These are phyloP conservation scores for Corythornis vintsioides DNA, from an alignment of 2,113 vertebrate species.

Conservation along the genomic window DNA sequence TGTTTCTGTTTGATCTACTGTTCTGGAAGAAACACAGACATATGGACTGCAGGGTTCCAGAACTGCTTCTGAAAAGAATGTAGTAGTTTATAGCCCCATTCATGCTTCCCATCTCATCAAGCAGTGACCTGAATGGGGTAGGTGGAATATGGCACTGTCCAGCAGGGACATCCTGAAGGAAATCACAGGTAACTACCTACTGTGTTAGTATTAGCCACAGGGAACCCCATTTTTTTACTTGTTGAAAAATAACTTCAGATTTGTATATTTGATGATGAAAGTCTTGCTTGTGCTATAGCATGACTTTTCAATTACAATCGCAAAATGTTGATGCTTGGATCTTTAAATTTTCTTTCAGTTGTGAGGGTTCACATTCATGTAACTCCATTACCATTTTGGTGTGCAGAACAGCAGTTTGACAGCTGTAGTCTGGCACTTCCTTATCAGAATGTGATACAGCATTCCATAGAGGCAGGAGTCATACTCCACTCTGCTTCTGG, in stretches of 20 bases:
- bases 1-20: background rate
- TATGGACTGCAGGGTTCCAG: background rate
- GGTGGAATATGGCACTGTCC: background rate
- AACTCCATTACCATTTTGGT: slow-evolving; percentile 22
- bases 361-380: background rate
- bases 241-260: background rate
- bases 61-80: background rate
- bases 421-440: slow-evolving; percentile 60
- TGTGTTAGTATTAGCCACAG: background rate
- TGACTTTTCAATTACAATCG: background rate
- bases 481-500: slow-evolving; percentile 13
- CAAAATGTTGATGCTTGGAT: background rate
- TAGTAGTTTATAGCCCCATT: background rate
- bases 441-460: slow-evolving; percentile 44
- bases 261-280: background rate
- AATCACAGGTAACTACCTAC: fast-evolving
- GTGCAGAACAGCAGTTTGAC: slow-evolving; percentile 54
- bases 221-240: background rate
- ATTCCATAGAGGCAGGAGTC: slow-evolving; percentile 34
- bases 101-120: background rate
- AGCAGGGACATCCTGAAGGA: background rate
- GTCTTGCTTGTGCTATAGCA: background rate
- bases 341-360: background rate
- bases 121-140: background rate
- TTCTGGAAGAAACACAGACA: background rate